Evolutionary conservation across 2,113 vertebrate species (phyloP), one percentile per base, ranked within the genome.

Genomic region (Turdus rufiventris): DNA sequence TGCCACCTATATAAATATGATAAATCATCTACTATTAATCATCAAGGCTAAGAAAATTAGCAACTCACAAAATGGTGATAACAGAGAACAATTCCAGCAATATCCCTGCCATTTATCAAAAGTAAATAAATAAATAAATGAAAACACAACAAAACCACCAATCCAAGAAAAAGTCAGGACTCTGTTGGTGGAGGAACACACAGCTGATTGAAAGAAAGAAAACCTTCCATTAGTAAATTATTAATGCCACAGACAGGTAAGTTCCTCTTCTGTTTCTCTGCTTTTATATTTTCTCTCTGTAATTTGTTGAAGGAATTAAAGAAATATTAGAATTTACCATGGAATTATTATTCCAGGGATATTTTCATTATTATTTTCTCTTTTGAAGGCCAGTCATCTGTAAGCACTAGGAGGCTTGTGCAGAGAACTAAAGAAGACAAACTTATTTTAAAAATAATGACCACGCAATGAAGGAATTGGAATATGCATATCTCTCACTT

Each of bases 21-120:
- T 85, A 92, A 95, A 95, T 94, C 81, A 76, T 93, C 63, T 73
- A 36, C 93, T 80, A 94, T 85, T 91, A 94, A 85, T 83, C 93
- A 93, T 77, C 47, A 90, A 89, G 75, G 48, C 40, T 53, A 86
- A 90, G 89, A 88, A 88, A 53, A 83, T 88, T 84, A 92, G 43
- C 47, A 76, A 29, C 19, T 75, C 76, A 70, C 3, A 6, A 89
- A 94, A 76, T 18, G 10, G 47, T 43, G 60, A 80, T 94, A 93
- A 83, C 54, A 80, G 47, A 90, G 89, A 95, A 60, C 31, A 4
- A 63, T 93, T 93, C 61, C 83, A 93, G 73, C 42, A 90, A 91
- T 74, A 91, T 77, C 29, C 74, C 43, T 73, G 50, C 12, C 38
- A 95, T 94, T 93, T 93, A 88, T 94, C 43, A 93, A 75, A 89